A percentile compares a stretch with the other conserved stretches of the same genome.
Conservation (phyloP, 2,113 vertebrate genomes). For the Mastomys natalensis region DNA sequence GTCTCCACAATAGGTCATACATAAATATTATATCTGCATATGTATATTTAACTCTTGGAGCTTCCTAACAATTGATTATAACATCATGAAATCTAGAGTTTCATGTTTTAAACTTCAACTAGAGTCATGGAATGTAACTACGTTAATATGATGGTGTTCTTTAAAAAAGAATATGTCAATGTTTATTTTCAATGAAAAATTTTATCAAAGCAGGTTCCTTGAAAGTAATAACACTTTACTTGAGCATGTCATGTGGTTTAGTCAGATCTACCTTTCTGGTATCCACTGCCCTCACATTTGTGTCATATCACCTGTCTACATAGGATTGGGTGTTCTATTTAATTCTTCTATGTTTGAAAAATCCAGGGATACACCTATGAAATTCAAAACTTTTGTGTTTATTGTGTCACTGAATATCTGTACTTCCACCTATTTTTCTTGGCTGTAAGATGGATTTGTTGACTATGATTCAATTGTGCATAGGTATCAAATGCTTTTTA, state of each 20-base stretch:
- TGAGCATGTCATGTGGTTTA: background rate
- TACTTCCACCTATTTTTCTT: background rate
- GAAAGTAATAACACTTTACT: background rate
- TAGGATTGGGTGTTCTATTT: background rate
- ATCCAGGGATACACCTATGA: background rate
- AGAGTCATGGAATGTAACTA: background rate
- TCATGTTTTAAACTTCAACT: background rate
- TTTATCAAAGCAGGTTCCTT: background rate
- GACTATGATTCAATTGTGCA: background rate
- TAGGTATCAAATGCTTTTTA: background rate
- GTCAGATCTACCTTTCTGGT: background rate
- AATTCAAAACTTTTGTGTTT: background rate
- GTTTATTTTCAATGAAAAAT: background rate
- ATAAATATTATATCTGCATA: background rate
- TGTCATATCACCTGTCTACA: background rate
- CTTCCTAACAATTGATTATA: background rate
- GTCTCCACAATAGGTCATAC: background rate
- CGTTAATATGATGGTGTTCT: background rate
- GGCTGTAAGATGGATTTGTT: background rate
- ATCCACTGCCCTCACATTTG: too few species aligned
- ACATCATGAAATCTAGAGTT: background rate
- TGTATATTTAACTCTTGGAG: background rate
- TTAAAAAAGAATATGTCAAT: background rate
- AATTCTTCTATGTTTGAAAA: background rate
- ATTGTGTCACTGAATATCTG: background rate